Base-by-base conservation (phyloP, 2,888 invertebrate species). In the Lochmaea capreae region DNA sequence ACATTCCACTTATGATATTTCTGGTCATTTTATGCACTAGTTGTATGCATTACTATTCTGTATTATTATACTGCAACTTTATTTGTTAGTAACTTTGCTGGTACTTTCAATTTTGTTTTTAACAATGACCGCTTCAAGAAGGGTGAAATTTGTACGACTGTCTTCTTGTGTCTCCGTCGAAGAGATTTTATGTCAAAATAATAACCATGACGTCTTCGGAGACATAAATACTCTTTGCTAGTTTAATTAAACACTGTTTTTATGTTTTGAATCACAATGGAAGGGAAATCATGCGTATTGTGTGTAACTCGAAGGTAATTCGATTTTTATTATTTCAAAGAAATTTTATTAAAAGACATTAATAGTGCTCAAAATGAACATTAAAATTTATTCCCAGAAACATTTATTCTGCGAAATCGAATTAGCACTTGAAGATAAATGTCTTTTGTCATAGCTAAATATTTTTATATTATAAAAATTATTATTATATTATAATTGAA, bases 221-320 rank as follows among this genome's bases (percentile, higher is more conserved):
- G 49, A 16, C 67, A 67, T 59, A 67, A 33, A 57, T 57, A 18
- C 18, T 67, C 67, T 58, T 67, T 59, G 58, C 33, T 67, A 67
- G 67, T 46, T 67, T 67, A 67, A 67, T 67, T 67, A 18, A 67
- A 59, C 59, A 67, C 59, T 59, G 59, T 67, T 67, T 54, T 67
- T 67, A 67, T 67, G 67, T 67, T 59, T 67, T 67, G 67, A 67
- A 67, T 67, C 67, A 67, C 67, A 67, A 67, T 67, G 39, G 67
- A 58, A 67, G 59, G 59, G 33, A 59, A 59, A 26, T 59, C 22
- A 26, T 59, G 22, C 11, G 59, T 59, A 22, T 59, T 26, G 18
- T 58, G 58, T 58, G 22, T 26, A 59, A 59, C 59, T 33, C 12
- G 22, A 59, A 59, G 22, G 59, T 59, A 59, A 59, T 59, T 26